A percentile compares a stretch with the other conserved stretches of the same genome.
Conservation (phyloP, 2,113 vertebrate species). For the Oryzias javanicus region DNA sequence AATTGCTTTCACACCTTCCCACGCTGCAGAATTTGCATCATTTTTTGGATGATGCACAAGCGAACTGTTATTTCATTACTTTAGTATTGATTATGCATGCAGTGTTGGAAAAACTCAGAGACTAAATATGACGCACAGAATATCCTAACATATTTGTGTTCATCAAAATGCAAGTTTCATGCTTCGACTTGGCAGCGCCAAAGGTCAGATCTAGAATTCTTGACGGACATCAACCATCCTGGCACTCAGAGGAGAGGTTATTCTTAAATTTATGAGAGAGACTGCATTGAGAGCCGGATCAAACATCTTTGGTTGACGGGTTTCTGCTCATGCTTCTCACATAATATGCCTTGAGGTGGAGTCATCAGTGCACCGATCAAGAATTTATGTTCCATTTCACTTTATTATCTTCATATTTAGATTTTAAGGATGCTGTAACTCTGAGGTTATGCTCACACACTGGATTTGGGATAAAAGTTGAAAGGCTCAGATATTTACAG, state of each 20-base stretch:
- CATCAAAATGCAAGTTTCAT: constrained; percentile 2
- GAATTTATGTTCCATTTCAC: constrained; percentile 14
- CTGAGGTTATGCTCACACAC: too few species aligned
- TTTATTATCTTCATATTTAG: background rate
- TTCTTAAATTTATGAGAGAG: too few species aligned
- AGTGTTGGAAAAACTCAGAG: constrained; percentile 24
- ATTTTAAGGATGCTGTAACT: background rate
- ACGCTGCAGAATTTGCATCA: constrained; percentile 47
- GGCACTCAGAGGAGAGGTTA: background rate
- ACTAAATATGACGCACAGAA: constrained; percentile 21
- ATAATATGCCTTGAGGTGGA: constrained; percentile 1
- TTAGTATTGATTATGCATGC: constrained; percentile 39
- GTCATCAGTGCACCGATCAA: background rate
- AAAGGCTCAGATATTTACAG: too few species aligned
- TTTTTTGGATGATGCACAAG: constrained; percentile 42
- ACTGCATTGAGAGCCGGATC: too few species aligned
- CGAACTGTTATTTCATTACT: constrained; percentile 26
- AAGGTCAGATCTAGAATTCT: constrained; percentile 9
- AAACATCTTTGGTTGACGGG: too few species aligned
- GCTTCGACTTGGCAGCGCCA: constrained; percentile 3
- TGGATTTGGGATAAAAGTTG: too few species aligned
- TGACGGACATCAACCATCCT: constrained; percentile 3
- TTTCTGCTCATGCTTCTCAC: constrained; percentile 1
- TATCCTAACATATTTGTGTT: constrained; percentile 7
- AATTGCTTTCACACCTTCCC: constrained; percentile 63